Evolutionary conservation across 2,113 vertebrate species (phyloP).

Genomic region (Jacana jacana): DNA sequence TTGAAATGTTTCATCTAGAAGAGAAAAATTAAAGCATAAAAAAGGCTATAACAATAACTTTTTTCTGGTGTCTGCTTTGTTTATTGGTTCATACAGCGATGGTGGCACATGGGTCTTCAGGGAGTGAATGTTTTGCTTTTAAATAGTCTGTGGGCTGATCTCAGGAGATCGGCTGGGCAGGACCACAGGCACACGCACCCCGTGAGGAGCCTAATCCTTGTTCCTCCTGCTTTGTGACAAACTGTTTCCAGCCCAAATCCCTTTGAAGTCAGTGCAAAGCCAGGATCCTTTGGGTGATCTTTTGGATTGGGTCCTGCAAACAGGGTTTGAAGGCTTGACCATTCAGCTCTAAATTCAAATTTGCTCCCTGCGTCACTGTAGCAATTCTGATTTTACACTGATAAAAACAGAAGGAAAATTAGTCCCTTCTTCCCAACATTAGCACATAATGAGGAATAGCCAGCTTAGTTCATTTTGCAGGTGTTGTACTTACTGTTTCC

Average conservation of each 20-base stretch:
- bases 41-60: not conserved
- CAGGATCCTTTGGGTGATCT: not conserved
- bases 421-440: not conserved
- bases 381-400: not conserved
- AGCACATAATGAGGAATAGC: not conserved
- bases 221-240: not conserved
- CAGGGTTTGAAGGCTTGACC: not conserved
- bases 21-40: not conserved
- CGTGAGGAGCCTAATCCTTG: not conserved
- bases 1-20: not conserved
- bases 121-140: slow-evolving; percentile 13
- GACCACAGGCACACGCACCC: not conserved
- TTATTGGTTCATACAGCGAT: not conserved
- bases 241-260: not conserved
- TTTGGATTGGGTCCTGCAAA: not conserved
- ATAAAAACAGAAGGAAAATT: not conserved
- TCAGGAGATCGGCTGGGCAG: not conserved
- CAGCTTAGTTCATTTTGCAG: not conserved
- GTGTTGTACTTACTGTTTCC: not conserved
- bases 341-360: not conserved
- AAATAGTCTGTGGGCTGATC: not conserved
- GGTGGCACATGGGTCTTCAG: not conserved
- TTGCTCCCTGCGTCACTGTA: not conserved
- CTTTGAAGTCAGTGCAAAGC: not conserved
- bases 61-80: not conserved